phyloP scores from a whole-genome alignment of 2,797 vertebrate genomes.

The Hippocampus kuda region DNA sequence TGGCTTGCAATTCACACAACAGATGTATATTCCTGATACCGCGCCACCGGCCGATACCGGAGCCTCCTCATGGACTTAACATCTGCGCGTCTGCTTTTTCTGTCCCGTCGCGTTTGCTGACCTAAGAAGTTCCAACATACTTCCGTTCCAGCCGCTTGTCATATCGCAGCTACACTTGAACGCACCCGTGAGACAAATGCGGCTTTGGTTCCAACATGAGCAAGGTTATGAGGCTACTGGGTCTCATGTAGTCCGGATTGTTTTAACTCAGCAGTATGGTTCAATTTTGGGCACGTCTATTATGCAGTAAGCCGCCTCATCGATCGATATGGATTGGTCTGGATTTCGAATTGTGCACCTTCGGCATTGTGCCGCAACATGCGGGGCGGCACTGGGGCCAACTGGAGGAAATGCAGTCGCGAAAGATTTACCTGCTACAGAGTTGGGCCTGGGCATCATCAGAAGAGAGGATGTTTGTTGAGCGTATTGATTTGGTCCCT shows the following conservation, averaged over 20 bases:
- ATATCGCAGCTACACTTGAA: slow-evolving; percentile 17
- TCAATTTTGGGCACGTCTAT: neutral
- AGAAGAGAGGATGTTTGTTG: slow-evolving; percentile 75
- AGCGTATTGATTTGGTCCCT: slow-evolving; percentile 76
- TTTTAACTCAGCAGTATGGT: neutral
- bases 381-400: too few relatives aligned
- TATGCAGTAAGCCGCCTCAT: too few relatives aligned
- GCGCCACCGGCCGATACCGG: neutral
- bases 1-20: slow-evolving; percentile 35
- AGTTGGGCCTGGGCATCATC: slow-evolving; percentile 96
- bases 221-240: slow-evolving; percentile 15
- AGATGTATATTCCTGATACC: slow-evolving; percentile 49
- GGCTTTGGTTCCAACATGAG: slow-evolving; percentile 9
- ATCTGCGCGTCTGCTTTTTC: slow-evolving; percentile 8
- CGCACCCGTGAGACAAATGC: slow-evolving; percentile 12
- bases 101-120: slow-evolving; percentile 17
- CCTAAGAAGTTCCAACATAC: slow-evolving; percentile 21
- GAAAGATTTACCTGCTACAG: slow-evolving; percentile 84
- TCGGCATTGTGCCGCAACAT: too few relatives aligned
- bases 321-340: too few relatives aligned
- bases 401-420: too few relatives aligned
- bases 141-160: slow-evolving; percentile 25
- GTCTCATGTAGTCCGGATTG: neutral
- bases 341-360: too few relatives aligned
- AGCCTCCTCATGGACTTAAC: slow-evolving; percentile 5